Evolutionary conservation across 2,888 invertebrate species (phyloP).

Genomic region (Rhagonycha lutea): DNA sequence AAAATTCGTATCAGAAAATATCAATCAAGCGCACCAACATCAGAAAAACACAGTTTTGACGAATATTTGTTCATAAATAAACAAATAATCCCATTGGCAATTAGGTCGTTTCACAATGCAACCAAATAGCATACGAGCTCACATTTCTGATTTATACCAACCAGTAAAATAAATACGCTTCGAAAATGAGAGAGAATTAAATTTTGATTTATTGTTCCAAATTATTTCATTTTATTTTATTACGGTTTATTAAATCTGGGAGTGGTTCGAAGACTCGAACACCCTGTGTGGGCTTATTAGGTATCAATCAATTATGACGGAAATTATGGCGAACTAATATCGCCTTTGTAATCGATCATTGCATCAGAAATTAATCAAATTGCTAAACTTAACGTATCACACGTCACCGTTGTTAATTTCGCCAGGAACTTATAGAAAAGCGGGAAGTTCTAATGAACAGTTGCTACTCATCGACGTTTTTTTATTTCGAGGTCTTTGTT

Average conservation of each 20-base stretch:
- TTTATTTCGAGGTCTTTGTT: not conserved
- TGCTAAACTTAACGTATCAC: not conserved
- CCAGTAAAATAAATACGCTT: constrained; percentile 20
- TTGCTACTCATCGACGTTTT: not conserved
- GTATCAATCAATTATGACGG: not conserved
- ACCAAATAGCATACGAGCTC: not conserved
- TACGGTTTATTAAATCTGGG: not conserved
- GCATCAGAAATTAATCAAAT: not conserved
- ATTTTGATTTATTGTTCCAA: constrained; percentile 18
- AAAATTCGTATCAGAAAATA: not conserved
- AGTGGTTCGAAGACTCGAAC: not conserved
- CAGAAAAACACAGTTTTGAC: constrained; percentile 5
- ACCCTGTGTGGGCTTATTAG: not conserved
- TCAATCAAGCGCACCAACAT: not conserved
- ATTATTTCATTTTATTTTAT: not conserved
- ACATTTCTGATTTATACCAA: constrained; percentile 21
- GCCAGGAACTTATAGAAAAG: not conserved
- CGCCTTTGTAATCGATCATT: not conserved
- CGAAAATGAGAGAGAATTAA: constrained; percentile 15
- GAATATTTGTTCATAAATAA: constrained; percentile 26
- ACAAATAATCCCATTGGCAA: constrained; percentile 21
- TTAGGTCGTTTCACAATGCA: constrained; percentile 25
- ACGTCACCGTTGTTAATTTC: not conserved
- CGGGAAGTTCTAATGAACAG: not conserved
- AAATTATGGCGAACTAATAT: not conserved